Evolutionary conservation across 2,888 invertebrate genomes (phyloP), one percentile per base, ranked within the genome.

Genomic region (Poecilobothrus nobilitatus): DNA sequence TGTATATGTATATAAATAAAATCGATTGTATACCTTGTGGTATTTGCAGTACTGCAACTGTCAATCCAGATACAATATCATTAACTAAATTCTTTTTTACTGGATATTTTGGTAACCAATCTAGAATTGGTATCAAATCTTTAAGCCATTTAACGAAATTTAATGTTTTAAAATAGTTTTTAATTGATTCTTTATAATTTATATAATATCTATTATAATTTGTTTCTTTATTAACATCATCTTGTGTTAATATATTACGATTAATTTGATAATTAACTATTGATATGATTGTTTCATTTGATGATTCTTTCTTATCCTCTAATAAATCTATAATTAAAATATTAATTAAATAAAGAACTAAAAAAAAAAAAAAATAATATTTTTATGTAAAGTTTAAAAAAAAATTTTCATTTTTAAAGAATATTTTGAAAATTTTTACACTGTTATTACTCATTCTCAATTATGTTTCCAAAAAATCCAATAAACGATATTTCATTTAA

Each of bases 11-110:
- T 27, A 27, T 27, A 27, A 27, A 27, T 27, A 27, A 27, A n/a
- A n/a, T n/a, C n/a, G n/a, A n/a, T n/a, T n/a, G 27, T 27, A 4
- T 27, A 69, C 88, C 92, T 84, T 93, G 92, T 0, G 92, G 92
- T 75, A 93, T 91, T 76, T 92, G 91, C 89, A 93, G 90, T 68
- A 93, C 86, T 53, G 91, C 92, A 5, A 94, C 91, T 0, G 94
- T 94, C 64, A 91, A 82, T 1, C 94, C 94, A n/a, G 92, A 86
- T 65, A 92, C 86, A 12, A 91, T 76, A 81, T 95, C 94, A n/a
- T 86, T 83, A 0, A 87, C 70, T 9, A 92, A 80, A 77, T 89
- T 84, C 27, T 83, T 80, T 73, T 82, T 84, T 80, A 86, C 84
- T 66, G 84, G 84, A 79, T 90, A 90, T 67, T 85, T 82, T 61